Evolutionary conservation across 1,140 invertebrate genomes (phyloP), one percentile per base, ranked within the genome.

Genomic region (Neomicropteryx cornuta): DNA sequence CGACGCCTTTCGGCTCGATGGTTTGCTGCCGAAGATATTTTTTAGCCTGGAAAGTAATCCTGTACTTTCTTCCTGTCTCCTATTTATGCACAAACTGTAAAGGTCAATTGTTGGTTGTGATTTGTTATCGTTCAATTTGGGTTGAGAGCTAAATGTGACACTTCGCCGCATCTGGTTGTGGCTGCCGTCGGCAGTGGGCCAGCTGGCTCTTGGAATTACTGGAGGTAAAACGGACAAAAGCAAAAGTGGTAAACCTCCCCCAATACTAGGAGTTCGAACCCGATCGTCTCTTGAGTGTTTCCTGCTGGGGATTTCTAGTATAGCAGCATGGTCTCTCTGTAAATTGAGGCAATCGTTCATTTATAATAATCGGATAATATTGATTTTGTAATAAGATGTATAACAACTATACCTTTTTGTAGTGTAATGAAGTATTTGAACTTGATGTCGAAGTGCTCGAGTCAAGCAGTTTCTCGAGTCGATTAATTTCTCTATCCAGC

Each of bases 401-500:
- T n/a, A n/a, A n/a, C n/a, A n/a, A n/a, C 48, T 50, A 53, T 43
- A 66, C 65, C 45, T 67, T 59, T 59, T 39, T 68, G 66, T 21
- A 73, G 66, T 3, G 66, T 51, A 77, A 66, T 4, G 74, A 77
- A 10, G 68, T 56, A 23, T 63, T 71, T 5, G 75, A 73, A 31
- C 66, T 68, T 30, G 55, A 65, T 18, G 65, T 63, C 13, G 75
- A 76, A 18, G 68, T 55, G 51, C 66, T 51, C 37, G 62, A 50
- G 67, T 66, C 63, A 16, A 87, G 53, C 45, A 85, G 63, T 39
- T 73, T 77, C 51, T 90, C 83, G 41, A 92, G 62, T 40, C 80
- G 74, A 14, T 70, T 69, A 23, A 91, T 82, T 62, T 92, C 86
- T 33, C 77, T 72, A 52, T 91, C 86, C 31, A 91, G 59, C 39